Base-by-base conservation (phyloP, 2,113 vertebrate species). In the Grammomys surdaster region DNA sequence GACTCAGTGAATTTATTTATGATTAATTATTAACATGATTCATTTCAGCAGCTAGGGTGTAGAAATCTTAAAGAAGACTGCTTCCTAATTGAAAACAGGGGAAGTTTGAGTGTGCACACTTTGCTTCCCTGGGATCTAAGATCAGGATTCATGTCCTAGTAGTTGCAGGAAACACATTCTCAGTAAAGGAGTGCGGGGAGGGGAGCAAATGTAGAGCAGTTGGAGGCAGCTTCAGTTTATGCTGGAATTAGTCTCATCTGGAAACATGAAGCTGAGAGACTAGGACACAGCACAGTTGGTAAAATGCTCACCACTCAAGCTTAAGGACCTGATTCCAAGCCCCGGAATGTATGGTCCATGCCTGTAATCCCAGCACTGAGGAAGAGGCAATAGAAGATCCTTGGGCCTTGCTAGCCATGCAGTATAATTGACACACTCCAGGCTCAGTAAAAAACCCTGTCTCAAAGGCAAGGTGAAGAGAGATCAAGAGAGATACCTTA, bases 21-120 rank as follows among this genome's bases (percentile, higher is more conserved):
- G 56, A 94, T 95, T 54, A 75, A 88, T 96, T 96, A 95, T 94
- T 96, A 63, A 80, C 48, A 85, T 56, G 58, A 72, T 26, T 9
- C 33, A 70, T 88, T 26, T 95, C 20, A 72, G 36, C 36, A 22
- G 24, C 33, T 36, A 70, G 56, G 91, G 28, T 51, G 24, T 28
- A 8, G 2, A 67, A 85, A 33, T 69, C 94, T 78, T 51, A 97
- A 91, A 28, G 20, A 92, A 17, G 31, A 11, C 63, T 51, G 75
- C 26, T 19, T 67, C 31, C 28, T 85, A 93, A 89, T 0, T 85
- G 84, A 80, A 51, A 69, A 69, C 43, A 94, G 51, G 31, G 36
- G 84, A 82, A 17, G 5, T 8, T 8, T 81, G 5, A 51, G 31
- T 48, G 48, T 2, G 3, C 17, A 13, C 77, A 40, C 7, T 67